A percentile compares a stretch with the other conserved stretches of the same genome.
These are phyloP conservation scores for Plusia festucae DNA, from an alignment of 2,888 invertebrate genomes.

Conservation along the genomic window DNA sequence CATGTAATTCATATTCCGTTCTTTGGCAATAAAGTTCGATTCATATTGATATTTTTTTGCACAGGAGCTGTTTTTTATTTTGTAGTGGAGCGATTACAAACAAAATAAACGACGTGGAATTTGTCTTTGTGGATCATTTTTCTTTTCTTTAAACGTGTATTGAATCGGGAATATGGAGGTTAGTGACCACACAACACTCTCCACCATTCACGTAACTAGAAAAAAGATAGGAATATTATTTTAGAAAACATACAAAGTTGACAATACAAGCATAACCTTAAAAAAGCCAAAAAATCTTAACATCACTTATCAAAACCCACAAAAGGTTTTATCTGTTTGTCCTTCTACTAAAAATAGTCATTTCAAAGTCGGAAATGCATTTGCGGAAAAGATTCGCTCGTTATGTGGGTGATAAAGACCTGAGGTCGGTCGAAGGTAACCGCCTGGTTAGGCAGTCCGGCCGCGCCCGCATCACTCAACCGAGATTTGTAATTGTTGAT, in stretches of 20 bases:
- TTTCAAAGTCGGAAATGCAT: conserved; percentile 60
- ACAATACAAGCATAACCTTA: neutral
- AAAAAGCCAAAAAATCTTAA: neutral
- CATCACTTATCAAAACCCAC: conserved; percentile 7
- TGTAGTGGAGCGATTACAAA: no score
- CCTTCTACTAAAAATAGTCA: conserved; percentile 59
- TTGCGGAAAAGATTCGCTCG: conserved; percentile 51
- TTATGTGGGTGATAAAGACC: conserved; percentile 54
- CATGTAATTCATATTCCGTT: no score
- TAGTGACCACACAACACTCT: no score
- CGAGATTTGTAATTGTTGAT: neutral
- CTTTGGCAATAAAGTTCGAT: no score
- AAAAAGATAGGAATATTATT: neutral
- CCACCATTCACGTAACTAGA: no score
- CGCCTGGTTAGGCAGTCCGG: conserved; percentile 39
- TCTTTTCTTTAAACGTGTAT: no score
- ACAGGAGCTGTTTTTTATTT: no score
- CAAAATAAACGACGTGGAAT: no score
- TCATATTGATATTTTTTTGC: no score
- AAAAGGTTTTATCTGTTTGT: conserved; percentile 28
- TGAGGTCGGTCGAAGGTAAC: conserved; percentile 44
- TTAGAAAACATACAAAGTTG: neutral
- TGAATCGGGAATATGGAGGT: no score
- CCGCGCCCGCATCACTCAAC: conserved; percentile 36
- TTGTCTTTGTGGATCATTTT: no score